These are phyloP conservation scores for Mesocricetus auratus DNA, from an alignment of 2,113 vertebrate genomes.

Conservation along the genomic window DNA sequence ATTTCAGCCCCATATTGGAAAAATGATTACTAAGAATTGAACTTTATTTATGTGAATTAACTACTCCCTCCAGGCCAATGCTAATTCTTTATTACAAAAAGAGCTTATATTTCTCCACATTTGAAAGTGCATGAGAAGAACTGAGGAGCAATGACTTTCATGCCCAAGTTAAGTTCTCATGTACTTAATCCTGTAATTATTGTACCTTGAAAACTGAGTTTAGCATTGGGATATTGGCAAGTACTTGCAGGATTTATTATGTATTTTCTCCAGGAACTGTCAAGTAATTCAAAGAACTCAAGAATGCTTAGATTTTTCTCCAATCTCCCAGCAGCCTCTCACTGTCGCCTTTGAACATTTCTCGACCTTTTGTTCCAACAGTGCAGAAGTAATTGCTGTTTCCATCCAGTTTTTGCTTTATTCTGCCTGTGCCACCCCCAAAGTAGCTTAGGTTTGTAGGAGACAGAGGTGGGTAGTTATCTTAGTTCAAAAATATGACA, in stretches of 20 bases:
- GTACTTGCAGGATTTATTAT: not conserved
- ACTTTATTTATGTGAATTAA: not conserved
- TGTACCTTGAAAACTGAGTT: constrained; percentile 42
- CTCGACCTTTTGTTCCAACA: not conserved
- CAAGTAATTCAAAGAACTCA: not conserved
- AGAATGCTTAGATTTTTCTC: not conserved
- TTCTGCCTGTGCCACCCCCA: not conserved
- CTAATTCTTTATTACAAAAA: not conserved
- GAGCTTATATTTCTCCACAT: not conserved
- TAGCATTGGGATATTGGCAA: not conserved
- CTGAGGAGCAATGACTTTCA: not conserved
- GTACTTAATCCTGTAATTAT: constrained; percentile 45
- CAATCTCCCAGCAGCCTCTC: not conserved
- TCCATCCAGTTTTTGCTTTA: not conserved
- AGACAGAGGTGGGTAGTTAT: not conserved
- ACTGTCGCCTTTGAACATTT: not conserved
- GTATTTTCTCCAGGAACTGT: not conserved
- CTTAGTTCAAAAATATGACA: not conserved
- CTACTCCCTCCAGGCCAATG: not conserved
- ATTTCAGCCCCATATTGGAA: not conserved
- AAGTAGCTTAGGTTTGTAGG: not conserved
- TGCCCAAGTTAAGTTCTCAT: not conserved
- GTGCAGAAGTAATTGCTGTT: not conserved
- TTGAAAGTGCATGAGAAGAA: not conserved
- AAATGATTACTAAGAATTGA: not conserved